Evolutionary conservation across 2,888 invertebrate genomes (phyloP).

Genomic region (Caradrina clavipalpis): DNA sequence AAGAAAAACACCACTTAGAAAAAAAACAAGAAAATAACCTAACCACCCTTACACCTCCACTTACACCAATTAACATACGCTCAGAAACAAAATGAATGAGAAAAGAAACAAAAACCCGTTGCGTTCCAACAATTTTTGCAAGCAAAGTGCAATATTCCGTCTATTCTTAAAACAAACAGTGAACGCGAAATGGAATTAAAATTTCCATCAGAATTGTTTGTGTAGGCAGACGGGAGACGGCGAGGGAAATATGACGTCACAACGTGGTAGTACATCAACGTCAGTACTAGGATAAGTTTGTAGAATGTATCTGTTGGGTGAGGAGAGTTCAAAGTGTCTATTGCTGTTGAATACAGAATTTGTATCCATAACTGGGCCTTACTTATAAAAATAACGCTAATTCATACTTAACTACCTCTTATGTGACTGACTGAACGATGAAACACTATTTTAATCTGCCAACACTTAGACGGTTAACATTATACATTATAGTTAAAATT

Average conservation of each 20-base stretch:
- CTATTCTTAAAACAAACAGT: slow-evolving; percentile 73
- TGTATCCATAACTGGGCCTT: no score
- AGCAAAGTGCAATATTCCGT: slow-evolving; percentile 68
- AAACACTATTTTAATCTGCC: no score
- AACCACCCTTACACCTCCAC: slow-evolving; percentile 18
- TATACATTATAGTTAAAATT: no score
- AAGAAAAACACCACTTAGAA: background rate
- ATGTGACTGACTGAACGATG: no score
- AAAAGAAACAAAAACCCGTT: slow-evolving; percentile 10
- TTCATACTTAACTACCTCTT: no score
- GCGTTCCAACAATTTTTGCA: slow-evolving; percentile 56
- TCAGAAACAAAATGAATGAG: slow-evolving; percentile 27
- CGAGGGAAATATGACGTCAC: slow-evolving; percentile 55
- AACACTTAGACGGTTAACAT: no score
- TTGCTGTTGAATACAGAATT: background rate
- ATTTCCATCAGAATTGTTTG: slow-evolving; percentile 78
- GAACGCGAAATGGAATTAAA: slow-evolving; percentile 72
- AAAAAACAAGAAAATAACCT: slow-evolving; percentile 2
- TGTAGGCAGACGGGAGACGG: slow-evolving; percentile 55
- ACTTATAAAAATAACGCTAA: no score
- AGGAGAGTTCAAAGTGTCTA: slow-evolving; percentile 13
- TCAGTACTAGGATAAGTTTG: slow-evolving; percentile 18
- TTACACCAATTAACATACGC: slow-evolving; percentile 44
- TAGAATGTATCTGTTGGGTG: slow-evolving; percentile 4
- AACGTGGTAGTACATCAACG: slow-evolving; percentile 49